Evolutionary conservation across 2,113 vertebrate genomes (phyloP).

Genomic region (Indicator maculatus): DNA sequence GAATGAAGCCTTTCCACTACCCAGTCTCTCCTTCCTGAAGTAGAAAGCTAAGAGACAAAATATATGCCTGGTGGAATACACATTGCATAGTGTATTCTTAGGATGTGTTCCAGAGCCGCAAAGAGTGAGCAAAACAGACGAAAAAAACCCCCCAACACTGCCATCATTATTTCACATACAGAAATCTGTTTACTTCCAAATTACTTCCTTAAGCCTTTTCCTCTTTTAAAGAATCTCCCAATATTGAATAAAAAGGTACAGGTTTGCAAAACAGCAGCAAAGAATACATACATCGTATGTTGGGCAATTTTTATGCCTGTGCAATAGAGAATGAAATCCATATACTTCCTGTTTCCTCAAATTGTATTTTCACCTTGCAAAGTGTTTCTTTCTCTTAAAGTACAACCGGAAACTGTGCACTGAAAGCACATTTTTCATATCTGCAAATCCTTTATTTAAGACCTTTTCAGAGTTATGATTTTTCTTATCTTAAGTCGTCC

Average conservation of each 20-base stretch:
- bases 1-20: not conserved
- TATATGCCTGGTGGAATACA: not conserved
- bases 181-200: not conserved
- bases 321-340: not conserved
- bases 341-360: not conserved
- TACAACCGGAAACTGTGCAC: not conserved
- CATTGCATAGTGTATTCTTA: not conserved
- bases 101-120: not conserved
- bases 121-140: not conserved
- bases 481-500: not conserved
- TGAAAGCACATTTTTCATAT: not conserved
- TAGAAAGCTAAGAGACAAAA: not conserved
- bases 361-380: not conserved
- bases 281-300: not conserved
- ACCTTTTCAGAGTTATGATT: not conserved
- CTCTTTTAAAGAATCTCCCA: not conserved
- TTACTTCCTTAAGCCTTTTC: not conserved
- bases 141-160: fast-evolving
- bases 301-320: not conserved
- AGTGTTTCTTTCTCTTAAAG: not conserved
- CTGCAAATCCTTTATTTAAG: not conserved
- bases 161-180: not conserved
- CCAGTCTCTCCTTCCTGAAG: not conserved
- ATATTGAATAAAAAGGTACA: fast-evolving
- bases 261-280: not conserved